Percentiles rank a stretch among this genome's conserved stretches.
These are phyloP conservation scores for Labeo rohita DNA, from an alignment of 2,113 vertebrate species.

Conservation along the genomic window DNA sequence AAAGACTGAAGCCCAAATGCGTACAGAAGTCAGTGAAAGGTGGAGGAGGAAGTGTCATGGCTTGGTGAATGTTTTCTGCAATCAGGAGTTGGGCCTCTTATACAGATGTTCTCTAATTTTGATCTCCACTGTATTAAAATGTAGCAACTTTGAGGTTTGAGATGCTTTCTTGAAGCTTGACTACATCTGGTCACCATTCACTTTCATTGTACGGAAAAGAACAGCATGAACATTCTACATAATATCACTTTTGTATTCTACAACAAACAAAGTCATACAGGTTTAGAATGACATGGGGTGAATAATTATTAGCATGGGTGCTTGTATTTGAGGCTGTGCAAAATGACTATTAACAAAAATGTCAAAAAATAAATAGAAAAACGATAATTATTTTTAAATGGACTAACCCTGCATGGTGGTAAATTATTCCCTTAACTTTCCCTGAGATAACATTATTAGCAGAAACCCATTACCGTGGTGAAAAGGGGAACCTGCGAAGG, in stretches of 20 bases:
- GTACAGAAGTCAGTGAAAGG: no score
- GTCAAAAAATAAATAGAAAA: not conserved
- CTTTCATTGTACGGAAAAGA: not conserved
- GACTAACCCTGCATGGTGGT: not conserved
- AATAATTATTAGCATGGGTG: not conserved
- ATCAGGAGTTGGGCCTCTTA: no score
- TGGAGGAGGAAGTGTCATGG: no score
- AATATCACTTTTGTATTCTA: no score
- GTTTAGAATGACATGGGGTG: not conserved
- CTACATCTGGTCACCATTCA: not conserved
- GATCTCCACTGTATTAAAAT: no score
- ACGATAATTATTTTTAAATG: not conserved
- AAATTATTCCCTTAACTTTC: conserved; percentile 4
- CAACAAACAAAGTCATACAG: not conserved
- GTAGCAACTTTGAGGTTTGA: not conserved
- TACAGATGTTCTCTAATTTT: no score
- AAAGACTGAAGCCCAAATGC: no score
- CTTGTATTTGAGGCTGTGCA: not conserved
- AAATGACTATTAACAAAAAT: not conserved
- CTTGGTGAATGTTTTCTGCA: no score
- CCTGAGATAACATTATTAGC: not conserved
- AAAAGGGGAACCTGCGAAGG: not conserved
- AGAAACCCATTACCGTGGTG: conserved; percentile 7
- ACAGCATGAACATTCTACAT: not conserved
- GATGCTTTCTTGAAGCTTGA: not conserved